Evolutionary conservation across 2,888 invertebrate species (phyloP).

Genomic region (Arrhopalites spinosus): DNA sequence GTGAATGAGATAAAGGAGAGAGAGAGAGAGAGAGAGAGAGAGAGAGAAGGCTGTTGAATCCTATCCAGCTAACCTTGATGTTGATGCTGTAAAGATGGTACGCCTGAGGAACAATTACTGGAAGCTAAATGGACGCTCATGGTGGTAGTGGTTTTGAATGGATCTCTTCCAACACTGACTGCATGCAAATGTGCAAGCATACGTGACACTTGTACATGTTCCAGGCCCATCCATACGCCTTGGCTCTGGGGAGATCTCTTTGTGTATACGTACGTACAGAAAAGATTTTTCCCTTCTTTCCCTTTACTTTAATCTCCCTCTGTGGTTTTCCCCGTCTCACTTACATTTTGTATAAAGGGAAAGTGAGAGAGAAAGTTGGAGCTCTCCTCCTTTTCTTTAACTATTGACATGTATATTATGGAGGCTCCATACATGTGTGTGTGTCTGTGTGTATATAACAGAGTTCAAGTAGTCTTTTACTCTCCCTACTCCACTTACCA

Average conservation of each 20-base stretch:
- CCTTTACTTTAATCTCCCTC: no score
- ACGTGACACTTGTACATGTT: no score
- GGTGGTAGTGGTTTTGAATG: background rate
- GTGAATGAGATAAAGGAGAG: background rate
- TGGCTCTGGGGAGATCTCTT: no score
- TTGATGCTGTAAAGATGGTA: background rate
- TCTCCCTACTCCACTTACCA: conserved; percentile 10
- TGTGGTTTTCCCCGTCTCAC: no score
- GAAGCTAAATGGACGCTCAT: conserved; percentile 17
- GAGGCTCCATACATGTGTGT: background rate
- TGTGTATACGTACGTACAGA: no score
- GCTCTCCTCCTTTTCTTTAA: no score
- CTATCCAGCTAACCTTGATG: background rate
- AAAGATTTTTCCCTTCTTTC: no score
- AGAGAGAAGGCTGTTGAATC: background rate
- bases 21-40: background rate
- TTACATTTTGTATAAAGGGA: no score
- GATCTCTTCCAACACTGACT: conserved; percentile 2
- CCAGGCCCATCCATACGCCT: no score
- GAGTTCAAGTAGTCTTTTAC: background rate
- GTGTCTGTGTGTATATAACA: background rate
- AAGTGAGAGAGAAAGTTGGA: no score
- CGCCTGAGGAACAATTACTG: conserved; percentile 21
- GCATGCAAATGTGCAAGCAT: conserved; percentile 17
- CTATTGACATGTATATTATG: no score